Evolutionary conservation across 2,888 invertebrate species (phyloP), one percentile per base, ranked within the genome.

Genomic region (Apamea monoglypha): DNA sequence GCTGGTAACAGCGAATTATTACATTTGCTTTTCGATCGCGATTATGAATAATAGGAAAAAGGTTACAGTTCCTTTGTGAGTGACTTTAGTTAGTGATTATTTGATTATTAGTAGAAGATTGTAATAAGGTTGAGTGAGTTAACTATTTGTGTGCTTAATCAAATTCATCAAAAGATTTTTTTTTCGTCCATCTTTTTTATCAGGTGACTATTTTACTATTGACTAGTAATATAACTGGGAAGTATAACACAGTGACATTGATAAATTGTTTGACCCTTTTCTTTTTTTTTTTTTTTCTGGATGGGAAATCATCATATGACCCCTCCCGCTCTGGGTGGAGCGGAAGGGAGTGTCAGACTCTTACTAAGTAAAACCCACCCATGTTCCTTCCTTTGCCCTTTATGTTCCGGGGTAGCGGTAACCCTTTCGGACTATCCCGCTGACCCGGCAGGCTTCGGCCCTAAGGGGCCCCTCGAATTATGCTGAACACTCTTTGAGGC

Each of bases 1-100:
- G 92, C 92, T 93, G 88, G 92, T 92, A 92, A 83, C 73, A 86
- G 76, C 74, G 86, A 92, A 90, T 91, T 91, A 91, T 91, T 91
- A 92, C 90, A 89, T 90, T 90, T 87, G 88, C 85, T 86, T 88
- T 89, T 83, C 50, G 82, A 85, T 86, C 84, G 78, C 75, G 81
- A 86, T 83, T 83, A 85, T 83, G 84, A 86, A 86, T 83, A 83
- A 84, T 72, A 70, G 29, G 36, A 68, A 78, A 50, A 40, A 70
- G 77, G 74, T 75, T 71, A 59, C 21, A 36, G 10, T 83, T 72
- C 59, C 74, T 82, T 82, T 74, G 36, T 66, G 25, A 12, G n/a
- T 6, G 50, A 63, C 14, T 44, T 73, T 76, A 50, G n/a, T 68
- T 82, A 8, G 29, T 67, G 36, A 56, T 67, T 63, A 3, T 71